Evolutionary conservation across 2,888 invertebrate species (phyloP).

Genomic region (Cephus sareptanus): DNA sequence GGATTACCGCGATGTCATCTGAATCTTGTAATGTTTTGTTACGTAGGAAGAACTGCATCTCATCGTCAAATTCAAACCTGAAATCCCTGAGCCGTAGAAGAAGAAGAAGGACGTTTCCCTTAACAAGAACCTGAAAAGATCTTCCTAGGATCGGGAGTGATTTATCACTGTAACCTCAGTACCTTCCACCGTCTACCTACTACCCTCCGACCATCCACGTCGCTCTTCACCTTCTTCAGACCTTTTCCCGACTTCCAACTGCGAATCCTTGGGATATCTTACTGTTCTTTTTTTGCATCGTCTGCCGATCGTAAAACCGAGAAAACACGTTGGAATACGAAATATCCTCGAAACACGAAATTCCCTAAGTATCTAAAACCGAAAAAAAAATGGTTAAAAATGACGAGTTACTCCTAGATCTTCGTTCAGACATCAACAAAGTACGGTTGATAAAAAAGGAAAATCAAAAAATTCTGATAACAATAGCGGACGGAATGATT

Average conservation of each 20-base stretch:
- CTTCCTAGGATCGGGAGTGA: conserved; percentile 59
- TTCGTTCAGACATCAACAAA: neutral
- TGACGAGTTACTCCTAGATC: neutral
- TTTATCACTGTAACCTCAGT: conserved; percentile 57
- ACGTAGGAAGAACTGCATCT: conserved; percentile 54
- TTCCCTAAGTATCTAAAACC: neutral
- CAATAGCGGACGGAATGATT: neutral
- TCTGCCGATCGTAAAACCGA: neutral
- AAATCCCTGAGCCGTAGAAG: conserved; percentile 26
- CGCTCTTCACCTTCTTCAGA: conserved; percentile 36
- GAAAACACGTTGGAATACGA: neutral
- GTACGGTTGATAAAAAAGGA: neutral
- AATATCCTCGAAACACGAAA: neutral
- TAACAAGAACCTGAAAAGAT: conserved; percentile 62
- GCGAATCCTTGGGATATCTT: neutral
- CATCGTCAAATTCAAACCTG: conserved; percentile 36
- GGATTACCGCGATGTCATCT: conserved; percentile 53
- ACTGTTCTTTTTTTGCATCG: neutral
- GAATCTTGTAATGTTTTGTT: conserved; percentile 60
- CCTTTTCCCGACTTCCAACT: conserved; percentile 24
- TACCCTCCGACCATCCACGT: conserved; percentile 33
- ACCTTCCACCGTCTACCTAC: conserved; percentile 13
- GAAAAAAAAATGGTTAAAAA: neutral
- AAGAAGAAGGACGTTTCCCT: conserved; percentile 55
- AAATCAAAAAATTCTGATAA: neutral